A percentile compares a stretch with the other conserved stretches of the same genome.
These are phyloP conservation scores for Papilio machaon DNA, from an alignment of 1,140 invertebrate genomes.

Conservation along the genomic window DNA sequence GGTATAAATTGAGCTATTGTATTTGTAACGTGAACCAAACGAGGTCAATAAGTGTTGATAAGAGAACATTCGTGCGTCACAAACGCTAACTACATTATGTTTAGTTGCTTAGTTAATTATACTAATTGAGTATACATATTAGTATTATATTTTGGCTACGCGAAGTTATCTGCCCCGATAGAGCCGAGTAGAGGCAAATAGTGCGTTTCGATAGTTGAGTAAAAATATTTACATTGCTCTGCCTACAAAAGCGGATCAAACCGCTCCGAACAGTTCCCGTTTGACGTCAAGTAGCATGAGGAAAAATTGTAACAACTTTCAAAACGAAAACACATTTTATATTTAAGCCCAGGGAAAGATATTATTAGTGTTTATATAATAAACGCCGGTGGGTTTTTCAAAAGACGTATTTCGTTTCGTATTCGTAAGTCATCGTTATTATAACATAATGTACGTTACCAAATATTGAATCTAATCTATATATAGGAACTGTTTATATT, in stretches of 20 bases:
- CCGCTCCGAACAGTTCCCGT: slow-evolving; percentile 55
- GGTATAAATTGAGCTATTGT: slow-evolving; percentile 56
- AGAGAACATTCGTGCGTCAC: slow-evolving; percentile 69
- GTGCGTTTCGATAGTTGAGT: not conserved
- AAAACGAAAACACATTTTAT: slow-evolving; percentile 20
- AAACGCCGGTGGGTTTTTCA: slow-evolving; percentile 17
- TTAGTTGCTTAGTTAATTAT: slow-evolving; percentile 19
- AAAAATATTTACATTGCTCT: slow-evolving; percentile 53
- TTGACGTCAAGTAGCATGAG: slow-evolving; percentile 53
- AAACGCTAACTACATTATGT: slow-evolving; percentile 38
- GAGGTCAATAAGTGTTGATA: slow-evolving; percentile 71
- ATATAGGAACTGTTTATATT: not conserved
- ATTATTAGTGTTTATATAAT: slow-evolving; percentile 33
- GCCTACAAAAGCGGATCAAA: slow-evolving; percentile 51
- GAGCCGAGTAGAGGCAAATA: not conserved
- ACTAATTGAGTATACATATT: slow-evolving; percentile 9
- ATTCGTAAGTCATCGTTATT: not conserved
- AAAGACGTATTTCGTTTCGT: not conserved
- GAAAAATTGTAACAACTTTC: slow-evolving; percentile 38
- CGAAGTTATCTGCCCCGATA: not conserved
- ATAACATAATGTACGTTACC: not conserved
- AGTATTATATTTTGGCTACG: slow-evolving; percentile 6
- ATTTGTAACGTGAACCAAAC: slow-evolving; percentile 62
- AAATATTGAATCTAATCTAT: slow-evolving; percentile 17
- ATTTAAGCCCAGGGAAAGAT: slow-evolving; percentile 11